Conservation (phyloP, 2,797 vertebrate species). For the Myotis daubentonii region DNA sequence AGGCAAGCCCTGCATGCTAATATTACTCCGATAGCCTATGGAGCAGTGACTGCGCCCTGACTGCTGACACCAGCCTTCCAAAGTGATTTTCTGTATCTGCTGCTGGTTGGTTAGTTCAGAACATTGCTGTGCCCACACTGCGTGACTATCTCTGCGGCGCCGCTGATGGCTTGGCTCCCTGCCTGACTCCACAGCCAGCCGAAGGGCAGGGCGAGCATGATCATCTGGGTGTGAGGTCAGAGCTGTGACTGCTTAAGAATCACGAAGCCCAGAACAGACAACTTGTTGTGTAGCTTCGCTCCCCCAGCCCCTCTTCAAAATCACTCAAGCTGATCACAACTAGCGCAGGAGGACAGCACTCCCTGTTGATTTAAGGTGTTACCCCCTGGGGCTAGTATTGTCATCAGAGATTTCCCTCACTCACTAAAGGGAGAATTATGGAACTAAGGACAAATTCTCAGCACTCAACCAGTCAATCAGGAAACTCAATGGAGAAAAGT, state of each 20-base stretch:
- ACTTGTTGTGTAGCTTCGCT: constrained; percentile 31
- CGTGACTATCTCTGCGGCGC: constrained; percentile 1
- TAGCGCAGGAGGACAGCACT: not conserved
- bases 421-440: constrained; percentile 15
- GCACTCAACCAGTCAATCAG: constrained; percentile 60
- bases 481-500: constrained; percentile 26
- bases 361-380: constrained; percentile 20
- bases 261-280: not conserved
- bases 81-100: constrained; percentile 9
- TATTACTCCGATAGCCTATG: not conserved
- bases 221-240: constrained; percentile 1
- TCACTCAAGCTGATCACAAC: constrained; percentile 63
- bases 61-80: not conserved
- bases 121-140: constrained; percentile 21
- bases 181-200: not conserved
- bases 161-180: not conserved
- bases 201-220: not conserved
- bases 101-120: constrained; percentile 18
- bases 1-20: not conserved
- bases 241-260: constrained; percentile 62
- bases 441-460: constrained; percentile 17
- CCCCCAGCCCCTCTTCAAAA: constrained; percentile 46
- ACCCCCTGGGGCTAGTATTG: not conserved
- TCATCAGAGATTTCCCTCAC: constrained; percentile 55
- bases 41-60: not conserved